A percentile compares a stretch with the other conserved stretches of the same genome.
These are phyloP conservation scores for Drosophila ustulata DNA, from an alignment of 2,888 invertebrate genomes.

Conservation along the genomic window DNA sequence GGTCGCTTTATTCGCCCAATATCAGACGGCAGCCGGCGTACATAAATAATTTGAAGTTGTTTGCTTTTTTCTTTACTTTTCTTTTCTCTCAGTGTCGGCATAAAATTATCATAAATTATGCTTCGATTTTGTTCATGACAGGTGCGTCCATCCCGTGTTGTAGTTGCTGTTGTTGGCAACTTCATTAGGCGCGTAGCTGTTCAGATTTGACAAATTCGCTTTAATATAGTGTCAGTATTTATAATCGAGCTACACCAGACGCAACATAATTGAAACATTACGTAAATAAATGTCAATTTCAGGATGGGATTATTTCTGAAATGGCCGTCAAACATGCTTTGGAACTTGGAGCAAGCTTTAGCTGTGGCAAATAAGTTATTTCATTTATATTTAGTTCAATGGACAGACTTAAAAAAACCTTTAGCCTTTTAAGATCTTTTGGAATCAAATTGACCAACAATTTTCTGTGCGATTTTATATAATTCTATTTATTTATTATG, in stretches of 20 bases:
- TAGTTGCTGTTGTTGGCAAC: constrained; percentile 31
- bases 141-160: constrained; percentile 48
- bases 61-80: constrained; percentile 25
- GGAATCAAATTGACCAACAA: no score
- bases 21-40: constrained; percentile 12
- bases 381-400: constrained; percentile 12
- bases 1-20: constrained; percentile 28
- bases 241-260: constrained; percentile 10
- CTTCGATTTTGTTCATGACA: constrained; percentile 64
- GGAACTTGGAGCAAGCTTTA: neutral
- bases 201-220: constrained; percentile 30
- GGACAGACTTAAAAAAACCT: neutral
- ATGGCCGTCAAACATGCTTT: neutral
- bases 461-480: no score
- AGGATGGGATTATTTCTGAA: constrained; percentile 26
- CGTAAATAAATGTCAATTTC: constrained; percentile 54
- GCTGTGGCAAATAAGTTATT: constrained; percentile 4
- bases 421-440: constrained; percentile 1
- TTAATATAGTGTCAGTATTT: constrained; percentile 37
- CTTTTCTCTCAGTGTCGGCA: constrained; percentile 49
- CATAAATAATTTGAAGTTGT: constrained; percentile 33
- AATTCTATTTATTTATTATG: neutral
- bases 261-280: constrained; percentile 64
- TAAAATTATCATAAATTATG: constrained; percentile 75
- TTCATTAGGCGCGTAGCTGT: constrained; percentile 37